phyloP scores from a whole-genome alignment of 2,797 vertebrate genomes.

The Apogon hyalosoma region DNA sequence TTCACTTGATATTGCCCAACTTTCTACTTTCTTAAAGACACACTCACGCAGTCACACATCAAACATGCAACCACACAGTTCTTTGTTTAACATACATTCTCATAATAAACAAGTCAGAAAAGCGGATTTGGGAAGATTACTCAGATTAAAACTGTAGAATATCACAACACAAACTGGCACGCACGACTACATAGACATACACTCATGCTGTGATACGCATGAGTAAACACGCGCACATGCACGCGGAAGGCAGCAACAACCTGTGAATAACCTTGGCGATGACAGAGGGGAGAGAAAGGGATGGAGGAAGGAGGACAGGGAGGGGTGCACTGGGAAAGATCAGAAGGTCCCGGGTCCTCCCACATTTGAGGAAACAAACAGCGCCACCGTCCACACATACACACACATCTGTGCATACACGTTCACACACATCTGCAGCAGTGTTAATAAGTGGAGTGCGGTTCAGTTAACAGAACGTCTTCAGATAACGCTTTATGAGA shows the following conservation, averaged over 20 bases:
- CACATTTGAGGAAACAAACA: slow-evolving; percentile 78
- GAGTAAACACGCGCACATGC: slow-evolving; percentile 13
- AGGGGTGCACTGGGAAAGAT: slow-evolving; percentile 78
- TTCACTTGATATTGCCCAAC: slow-evolving; percentile 70
- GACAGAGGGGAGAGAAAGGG: slow-evolving; percentile 63
- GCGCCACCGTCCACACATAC: slow-evolving; percentile 55
- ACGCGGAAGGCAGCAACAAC: slow-evolving; percentile 55
- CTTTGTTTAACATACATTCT: slow-evolving; percentile 24
- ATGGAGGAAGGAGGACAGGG: slow-evolving; percentile 62
- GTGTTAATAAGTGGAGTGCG: slow-evolving; percentile 68
- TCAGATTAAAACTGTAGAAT: slow-evolving; percentile 29
- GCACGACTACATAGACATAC: slow-evolving; percentile 8
- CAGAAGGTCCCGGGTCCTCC: slow-evolving; percentile 79
- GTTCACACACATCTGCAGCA: slow-evolving; percentile 26
- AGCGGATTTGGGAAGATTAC: slow-evolving; percentile 31
- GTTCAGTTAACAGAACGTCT: slow-evolving; percentile 67
- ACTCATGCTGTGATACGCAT: neutral
- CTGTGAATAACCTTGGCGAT: slow-evolving; percentile 75
- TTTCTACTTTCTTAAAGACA: slow-evolving; percentile 61
- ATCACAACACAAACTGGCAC: slow-evolving; percentile 4
- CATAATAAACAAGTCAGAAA: slow-evolving; percentile 39
- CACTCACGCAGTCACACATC: slow-evolving; percentile 26
- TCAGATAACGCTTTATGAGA: slow-evolving; percentile 75
- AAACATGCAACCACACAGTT: slow-evolving; percentile 5
- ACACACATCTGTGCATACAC: slow-evolving; percentile 18